Evolutionary conservation across 2,888 invertebrate genomes (phyloP), one percentile per base, ranked within the genome.

Genomic region (Harpalus rufipes): DNA sequence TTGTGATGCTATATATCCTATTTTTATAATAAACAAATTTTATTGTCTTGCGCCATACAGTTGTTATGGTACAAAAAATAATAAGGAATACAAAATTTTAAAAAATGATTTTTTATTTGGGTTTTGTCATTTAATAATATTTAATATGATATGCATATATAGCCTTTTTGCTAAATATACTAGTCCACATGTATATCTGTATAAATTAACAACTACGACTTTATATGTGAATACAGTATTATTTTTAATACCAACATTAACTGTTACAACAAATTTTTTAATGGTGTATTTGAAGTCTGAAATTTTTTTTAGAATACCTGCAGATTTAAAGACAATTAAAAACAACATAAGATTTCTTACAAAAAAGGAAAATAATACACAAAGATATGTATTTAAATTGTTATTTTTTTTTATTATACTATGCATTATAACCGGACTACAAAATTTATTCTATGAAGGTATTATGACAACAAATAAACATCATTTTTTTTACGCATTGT

Each of bases 151-250:
- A 7, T 39, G n/a, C 1, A 12, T 39, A 39, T 68, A 68, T 16
- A n/a, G 39, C 12, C 12, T 68, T 4, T 32, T 10, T 39, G 3
- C 39, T 39, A 68, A 68, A 39, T 25, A 39, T 0, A 5, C 25
- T 8, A 25, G n/a, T 5, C 68, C 68, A 12, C 7, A 68, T 14
- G 25, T 68, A 3, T 68, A 68, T n/a, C 12, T n/a, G 0, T 68
- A 68, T 39, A 68, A 68, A 68, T 6, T 7, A 39, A 68, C 68
- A n/a, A 12, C n/a, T n/a, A 68, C 68, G 4, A 68, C 5, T n/a
- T 14, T 68, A 6, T 39, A 7, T n/a, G 39, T 68, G 10, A n/a
- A 39, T 39, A n/a, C 39, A 32, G 10, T 68, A 7, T 14, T 68
- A 39, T 39, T 68, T 32, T 6, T 68, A 16, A 39, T 12, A n/a